Percentiles rank a stretch among this genome's conserved stretches.
Conservation (phyloP, 2,797 vertebrate species). For the Channallabes apus region DNA sequence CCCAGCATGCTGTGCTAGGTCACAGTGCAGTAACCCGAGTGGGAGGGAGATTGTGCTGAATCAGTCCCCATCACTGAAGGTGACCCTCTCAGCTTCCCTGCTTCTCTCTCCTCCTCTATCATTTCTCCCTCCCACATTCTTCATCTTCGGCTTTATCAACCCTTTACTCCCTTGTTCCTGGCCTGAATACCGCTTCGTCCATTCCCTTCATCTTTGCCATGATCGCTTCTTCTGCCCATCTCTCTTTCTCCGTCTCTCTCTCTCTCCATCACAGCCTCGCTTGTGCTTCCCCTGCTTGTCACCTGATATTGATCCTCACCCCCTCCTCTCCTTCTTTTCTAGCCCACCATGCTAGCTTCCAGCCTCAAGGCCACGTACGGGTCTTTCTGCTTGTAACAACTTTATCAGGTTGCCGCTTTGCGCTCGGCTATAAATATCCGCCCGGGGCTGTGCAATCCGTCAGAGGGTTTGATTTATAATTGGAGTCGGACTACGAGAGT, state of each 20-base stretch:
- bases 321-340: constrained; percentile 7
- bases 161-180: constrained; percentile 40
- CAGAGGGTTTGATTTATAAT: constrained; percentile 61
- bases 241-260: constrained; percentile 12
- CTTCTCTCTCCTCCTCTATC: constrained; percentile 69
- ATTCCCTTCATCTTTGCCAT: constrained; percentile 39
- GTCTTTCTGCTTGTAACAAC: constrained; percentile 59
- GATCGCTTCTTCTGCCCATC: constrained; percentile 47
- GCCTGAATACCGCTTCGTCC: not conserved
- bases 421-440: constrained; percentile 53
- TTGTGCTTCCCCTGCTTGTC: constrained; percentile 53
- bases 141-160: constrained; percentile 37
- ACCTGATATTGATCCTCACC: constrained; percentile 45
- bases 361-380: constrained; percentile 53
- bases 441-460: constrained; percentile 54
- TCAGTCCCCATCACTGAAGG: constrained; percentile 79
- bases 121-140: constrained; percentile 61
- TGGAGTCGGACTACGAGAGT: constrained; percentile 56
- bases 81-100: constrained; percentile 73
- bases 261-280: constrained; percentile 40
- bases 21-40: constrained; percentile 72
- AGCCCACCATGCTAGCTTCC: constrained; percentile 36
- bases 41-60: constrained; percentile 76
- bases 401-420: constrained; percentile 57
- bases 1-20: constrained; percentile 58